phyloP scores from a whole-genome alignment of 2,888 invertebrate species.

The Tortrix viridana region DNA sequence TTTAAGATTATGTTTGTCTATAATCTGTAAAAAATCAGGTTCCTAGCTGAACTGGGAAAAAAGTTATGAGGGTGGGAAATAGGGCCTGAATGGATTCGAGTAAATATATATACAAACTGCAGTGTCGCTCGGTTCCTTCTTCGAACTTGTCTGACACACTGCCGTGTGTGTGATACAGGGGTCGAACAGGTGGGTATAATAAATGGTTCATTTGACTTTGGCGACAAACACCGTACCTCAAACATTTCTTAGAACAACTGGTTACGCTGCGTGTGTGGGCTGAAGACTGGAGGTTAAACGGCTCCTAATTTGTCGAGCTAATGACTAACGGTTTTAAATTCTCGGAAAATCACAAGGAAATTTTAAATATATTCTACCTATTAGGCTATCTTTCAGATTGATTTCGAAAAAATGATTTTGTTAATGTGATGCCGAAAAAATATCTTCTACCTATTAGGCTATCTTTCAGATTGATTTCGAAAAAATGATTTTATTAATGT shows the following conservation, averaged over 20 bases:
- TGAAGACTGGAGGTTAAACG: constrained; percentile 6
- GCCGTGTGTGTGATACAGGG: no score
- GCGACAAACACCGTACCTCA: constrained; percentile 2
- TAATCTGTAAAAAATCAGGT: no score
- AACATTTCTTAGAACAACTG: constrained; percentile 6
- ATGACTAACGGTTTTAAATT: constrained; percentile 27
- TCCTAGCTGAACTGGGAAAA: no score
- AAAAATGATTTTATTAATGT: no score
- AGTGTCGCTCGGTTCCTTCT: no score
- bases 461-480: background rate
- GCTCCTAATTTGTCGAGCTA: constrained; percentile 22
- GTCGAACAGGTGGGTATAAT: constrained; percentile 16
- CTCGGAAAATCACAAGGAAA: constrained; percentile 19
- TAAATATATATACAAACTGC: no score
- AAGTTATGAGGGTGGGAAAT: no score
- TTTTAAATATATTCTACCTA: background rate
- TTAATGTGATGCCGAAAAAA: background rate
- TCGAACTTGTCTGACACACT: no score
- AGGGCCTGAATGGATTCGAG: no score
- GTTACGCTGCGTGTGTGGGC: constrained; percentile 21
- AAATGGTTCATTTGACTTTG: constrained; percentile 18
- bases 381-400: background rate
- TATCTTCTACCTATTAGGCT: background rate
- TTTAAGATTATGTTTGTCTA: no score
- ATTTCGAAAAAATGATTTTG: constrained; percentile 1